phyloP scores from a whole-genome alignment of 2,113 vertebrate species.

The Acrocephalus kingi region DNA sequence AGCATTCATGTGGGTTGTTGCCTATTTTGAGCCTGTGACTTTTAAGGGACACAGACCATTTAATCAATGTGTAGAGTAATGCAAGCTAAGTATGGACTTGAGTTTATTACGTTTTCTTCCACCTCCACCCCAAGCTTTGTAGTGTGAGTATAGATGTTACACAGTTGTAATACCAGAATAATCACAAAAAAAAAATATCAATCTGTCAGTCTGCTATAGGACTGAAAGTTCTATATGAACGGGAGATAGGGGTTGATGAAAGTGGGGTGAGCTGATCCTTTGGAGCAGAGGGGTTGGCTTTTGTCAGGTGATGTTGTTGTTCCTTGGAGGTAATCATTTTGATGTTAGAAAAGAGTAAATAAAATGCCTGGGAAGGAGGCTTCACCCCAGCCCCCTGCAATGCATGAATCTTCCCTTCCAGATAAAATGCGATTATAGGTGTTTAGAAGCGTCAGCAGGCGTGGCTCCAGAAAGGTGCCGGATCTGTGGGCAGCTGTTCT shows the following conservation, averaged over 20 bases:
- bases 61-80: background rate
- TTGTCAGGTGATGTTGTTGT: background rate
- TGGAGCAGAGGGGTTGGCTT: background rate
- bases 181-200: background rate
- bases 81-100: background rate
- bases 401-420: background rate
- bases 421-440: background rate
- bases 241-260: too few species aligned
- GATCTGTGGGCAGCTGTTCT: background rate
- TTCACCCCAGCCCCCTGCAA: too few species aligned
- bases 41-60: background rate
- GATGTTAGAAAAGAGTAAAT: background rate
- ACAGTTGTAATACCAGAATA: background rate
- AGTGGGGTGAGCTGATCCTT: background rate
- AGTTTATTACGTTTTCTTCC: background rate
- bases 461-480: background rate
- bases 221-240: fast-evolving
- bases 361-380: background rate
- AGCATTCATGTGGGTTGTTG: background rate
- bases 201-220: background rate
- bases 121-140: background rate
- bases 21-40: background rate
- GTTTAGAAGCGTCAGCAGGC: background rate
- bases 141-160: background rate
- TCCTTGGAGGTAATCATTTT: background rate